A percentile compares a stretch with the other conserved stretches of the same genome.
phyloP scores from a whole-genome alignment of 1,140 invertebrate genomes.

The Amyelois transitella region DNA sequence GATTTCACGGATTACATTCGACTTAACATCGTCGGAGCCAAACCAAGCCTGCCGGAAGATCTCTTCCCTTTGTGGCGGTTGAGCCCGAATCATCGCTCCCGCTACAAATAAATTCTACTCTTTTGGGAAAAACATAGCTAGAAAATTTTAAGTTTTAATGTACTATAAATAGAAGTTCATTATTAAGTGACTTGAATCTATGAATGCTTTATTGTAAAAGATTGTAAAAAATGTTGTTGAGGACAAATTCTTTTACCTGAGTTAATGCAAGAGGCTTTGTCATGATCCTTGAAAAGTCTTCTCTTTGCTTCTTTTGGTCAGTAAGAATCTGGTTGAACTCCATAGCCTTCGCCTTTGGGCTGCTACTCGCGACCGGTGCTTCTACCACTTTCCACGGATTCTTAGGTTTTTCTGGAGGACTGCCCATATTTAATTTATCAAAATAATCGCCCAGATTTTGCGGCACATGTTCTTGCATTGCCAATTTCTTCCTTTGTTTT shows the following conservation, averaged over 20 bases:
- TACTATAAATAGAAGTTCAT: no score
- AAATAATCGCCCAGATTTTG: conserved; percentile 51
- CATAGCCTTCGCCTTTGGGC: conserved; percentile 41
- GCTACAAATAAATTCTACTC: no score
- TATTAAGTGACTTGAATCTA: no score
- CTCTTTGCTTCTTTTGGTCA: conserved; percentile 77
- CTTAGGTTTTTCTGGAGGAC: conserved; percentile 46
- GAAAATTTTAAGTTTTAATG: no score
- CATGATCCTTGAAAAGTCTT: conserved; percentile 76
- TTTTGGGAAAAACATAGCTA: no score
- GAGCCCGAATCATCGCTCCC: no score
- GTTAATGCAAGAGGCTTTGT: conserved; percentile 79
- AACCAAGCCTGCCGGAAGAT: no score
- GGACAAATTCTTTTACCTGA: conserved; percentile 47
- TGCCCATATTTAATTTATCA: conserved; percentile 44
- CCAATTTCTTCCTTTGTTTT: conserved; percentile 76
- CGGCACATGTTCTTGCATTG: conserved; percentile 42
- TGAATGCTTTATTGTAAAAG: background rate
- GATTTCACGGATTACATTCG: no score
- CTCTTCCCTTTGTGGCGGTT: no score
- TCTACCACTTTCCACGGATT: conserved; percentile 69
- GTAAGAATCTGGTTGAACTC: conserved; percentile 76
- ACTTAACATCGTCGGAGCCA: no score
- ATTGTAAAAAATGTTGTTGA: background rate
- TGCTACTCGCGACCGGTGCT: conserved; percentile 35